Evolutionary conservation across 2,888 invertebrate species (phyloP).

Genomic region (Cephalotes varians): DNA sequence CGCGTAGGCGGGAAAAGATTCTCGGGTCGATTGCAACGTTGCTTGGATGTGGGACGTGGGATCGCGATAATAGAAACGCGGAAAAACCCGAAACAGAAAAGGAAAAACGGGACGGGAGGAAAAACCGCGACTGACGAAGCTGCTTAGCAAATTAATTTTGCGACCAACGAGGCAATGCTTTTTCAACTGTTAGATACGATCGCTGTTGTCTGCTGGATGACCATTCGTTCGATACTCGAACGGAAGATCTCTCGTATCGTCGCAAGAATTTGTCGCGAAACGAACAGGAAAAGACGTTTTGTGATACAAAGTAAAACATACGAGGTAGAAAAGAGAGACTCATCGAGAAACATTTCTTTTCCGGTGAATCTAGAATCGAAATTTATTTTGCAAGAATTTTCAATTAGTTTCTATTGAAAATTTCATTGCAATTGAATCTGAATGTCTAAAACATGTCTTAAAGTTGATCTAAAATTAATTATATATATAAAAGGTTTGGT

Average conservation of each 20-base stretch:
- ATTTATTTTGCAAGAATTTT: neutral
- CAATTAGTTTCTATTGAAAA: neutral
- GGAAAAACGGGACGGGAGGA: neutral
- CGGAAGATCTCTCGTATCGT: slow-evolving; percentile 19
- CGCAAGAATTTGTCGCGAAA: neutral
- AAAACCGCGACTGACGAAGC: slow-evolving; percentile 8
- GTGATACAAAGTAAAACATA: neutral
- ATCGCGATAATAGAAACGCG: neutral
- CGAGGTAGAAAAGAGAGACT: neutral
- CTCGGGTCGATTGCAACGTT: slow-evolving; percentile 56
- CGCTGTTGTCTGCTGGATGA: slow-evolving; percentile 61
- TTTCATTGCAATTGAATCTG: neutral
- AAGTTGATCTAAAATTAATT: neutral
- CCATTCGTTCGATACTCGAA: slow-evolving; percentile 46
- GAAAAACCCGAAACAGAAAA: neutral
- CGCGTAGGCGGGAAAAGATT: slow-evolving; percentile 26
- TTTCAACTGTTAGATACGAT: slow-evolving; percentile 54
- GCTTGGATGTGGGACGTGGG: neutral
- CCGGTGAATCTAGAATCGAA: neutral
- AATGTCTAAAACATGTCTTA: neutral
- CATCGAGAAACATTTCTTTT: neutral
- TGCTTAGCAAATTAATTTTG: slow-evolving; percentile 35
- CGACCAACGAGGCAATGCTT: slow-evolving; percentile 27
- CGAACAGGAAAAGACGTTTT: neutral
- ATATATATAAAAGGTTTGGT: neutral